phyloP scores from a whole-genome alignment of 1,140 invertebrate species.

The Euborellia annulipes region DNA sequence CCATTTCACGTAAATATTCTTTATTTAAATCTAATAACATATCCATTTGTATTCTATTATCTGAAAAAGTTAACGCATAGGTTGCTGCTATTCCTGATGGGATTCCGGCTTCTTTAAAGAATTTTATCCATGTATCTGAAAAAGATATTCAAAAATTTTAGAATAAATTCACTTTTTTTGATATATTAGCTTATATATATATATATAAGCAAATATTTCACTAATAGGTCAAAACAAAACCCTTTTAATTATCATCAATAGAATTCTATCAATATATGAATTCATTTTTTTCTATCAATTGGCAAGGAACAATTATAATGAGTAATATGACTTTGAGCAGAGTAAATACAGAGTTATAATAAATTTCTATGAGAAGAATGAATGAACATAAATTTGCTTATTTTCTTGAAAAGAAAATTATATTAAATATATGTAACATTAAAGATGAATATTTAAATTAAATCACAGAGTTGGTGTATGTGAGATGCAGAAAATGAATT shows the following conservation, averaged over 20 bases:
- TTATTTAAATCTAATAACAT: constrained; percentile 70
- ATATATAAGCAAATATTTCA: background rate
- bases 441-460: too few species aligned
- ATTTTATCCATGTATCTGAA: constrained; percentile 51
- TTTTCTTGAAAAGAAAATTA: too few species aligned
- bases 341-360: too few species aligned
- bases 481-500: too few species aligned
- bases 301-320: background rate
- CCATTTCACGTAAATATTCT: constrained; percentile 70
- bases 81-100: constrained; percentile 50
- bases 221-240: background rate
- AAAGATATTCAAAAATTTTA: constrained; percentile 9
- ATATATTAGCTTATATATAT: background rate
- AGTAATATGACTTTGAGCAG: too few species aligned
- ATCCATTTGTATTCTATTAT: constrained; percentile 62
- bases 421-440: too few species aligned
- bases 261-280: background rate
- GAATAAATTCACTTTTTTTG: background rate
- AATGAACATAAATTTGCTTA: too few species aligned
- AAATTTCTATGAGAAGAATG: too few species aligned
- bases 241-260: background rate
- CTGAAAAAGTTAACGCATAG: constrained; percentile 66
- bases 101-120: constrained; percentile 63
- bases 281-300: background rate
- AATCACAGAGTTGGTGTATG: too few species aligned